Evolutionary conservation across 2,888 invertebrate genomes (phyloP).

Genomic region (Drosophila borborema): DNA sequence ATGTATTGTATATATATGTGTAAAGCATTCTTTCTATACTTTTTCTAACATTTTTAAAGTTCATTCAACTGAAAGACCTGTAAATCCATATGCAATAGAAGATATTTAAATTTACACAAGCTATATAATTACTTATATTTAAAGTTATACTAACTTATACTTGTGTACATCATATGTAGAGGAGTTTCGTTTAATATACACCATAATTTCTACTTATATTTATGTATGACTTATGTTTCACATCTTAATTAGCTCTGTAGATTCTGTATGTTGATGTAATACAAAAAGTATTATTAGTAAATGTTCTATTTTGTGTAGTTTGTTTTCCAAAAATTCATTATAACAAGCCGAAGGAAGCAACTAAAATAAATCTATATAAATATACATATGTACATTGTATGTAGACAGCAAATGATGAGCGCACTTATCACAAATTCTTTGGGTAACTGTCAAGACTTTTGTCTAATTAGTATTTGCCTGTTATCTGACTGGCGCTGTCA

Average conservation of each 20-base stretch:
- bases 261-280: not conserved
- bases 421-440: conserved; percentile 24
- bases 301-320: conserved; percentile 16
- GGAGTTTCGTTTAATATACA: not conserved
- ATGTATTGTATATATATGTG: conserved; percentile 48
- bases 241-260: not conserved
- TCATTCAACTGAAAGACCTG: conserved; percentile 42
- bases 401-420: conserved; percentile 11
- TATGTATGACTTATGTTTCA: conserved; percentile 10
- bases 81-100: conserved; percentile 40
- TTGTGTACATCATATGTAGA: conserved; percentile 25
- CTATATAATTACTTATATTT: conserved; percentile 16
- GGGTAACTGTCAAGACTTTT: conserved; percentile 40
- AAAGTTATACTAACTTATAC: not conserved
- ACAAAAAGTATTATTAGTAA: not conserved
- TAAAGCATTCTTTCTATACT: conserved; percentile 68
- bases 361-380: conserved; percentile 2
- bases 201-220: not conserved
- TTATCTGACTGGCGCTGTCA: conserved; percentile 41
- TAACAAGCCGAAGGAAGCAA: not conserved
- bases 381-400: not conserved
- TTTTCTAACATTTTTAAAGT: conserved; percentile 66
- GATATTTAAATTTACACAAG: conserved; percentile 17
- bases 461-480: conserved; percentile 38
- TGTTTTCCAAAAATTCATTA: conserved; percentile 6